phyloP scores from a whole-genome alignment of 1,140 invertebrate species.

The Chrysomallon squamiferum region DNA sequence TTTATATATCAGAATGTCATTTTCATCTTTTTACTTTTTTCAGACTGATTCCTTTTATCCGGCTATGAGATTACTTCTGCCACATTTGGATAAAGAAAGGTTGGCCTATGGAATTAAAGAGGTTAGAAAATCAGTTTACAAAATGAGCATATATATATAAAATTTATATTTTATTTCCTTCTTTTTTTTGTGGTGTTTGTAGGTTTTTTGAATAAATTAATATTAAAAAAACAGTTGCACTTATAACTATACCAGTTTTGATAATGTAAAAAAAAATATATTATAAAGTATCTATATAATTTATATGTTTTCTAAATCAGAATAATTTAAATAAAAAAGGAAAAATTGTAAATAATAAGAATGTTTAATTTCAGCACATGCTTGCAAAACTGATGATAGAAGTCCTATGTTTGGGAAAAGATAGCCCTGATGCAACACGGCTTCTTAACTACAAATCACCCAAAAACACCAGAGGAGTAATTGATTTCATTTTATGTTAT shows the following conservation, averaged over 20 bases:
- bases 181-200: not conserved
- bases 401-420: conserved; percentile 73
- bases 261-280: no score
- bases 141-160: not conserved
- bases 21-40: conserved; percentile 30
- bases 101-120: conserved; percentile 63
- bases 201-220: not conserved
- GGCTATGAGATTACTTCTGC: conserved; percentile 76
- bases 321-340: no score
- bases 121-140: conserved; percentile 69
- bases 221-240: not conserved
- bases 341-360: no score
- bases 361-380: conserved; percentile 61
- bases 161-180: not conserved
- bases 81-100: conserved; percentile 68
- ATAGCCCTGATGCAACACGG: conserved; percentile 72
- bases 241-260: not conserved
- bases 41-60: conserved; percentile 72
- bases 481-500: conserved; percentile 38
- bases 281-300: no score
- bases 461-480: conserved; percentile 62
- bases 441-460: conserved; percentile 69
- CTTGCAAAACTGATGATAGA: conserved; percentile 74
- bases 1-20: no score
- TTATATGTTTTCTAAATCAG: no score